phyloP scores from a whole-genome alignment of 1,140 invertebrate species.

The Pteromalus puparum region DNA sequence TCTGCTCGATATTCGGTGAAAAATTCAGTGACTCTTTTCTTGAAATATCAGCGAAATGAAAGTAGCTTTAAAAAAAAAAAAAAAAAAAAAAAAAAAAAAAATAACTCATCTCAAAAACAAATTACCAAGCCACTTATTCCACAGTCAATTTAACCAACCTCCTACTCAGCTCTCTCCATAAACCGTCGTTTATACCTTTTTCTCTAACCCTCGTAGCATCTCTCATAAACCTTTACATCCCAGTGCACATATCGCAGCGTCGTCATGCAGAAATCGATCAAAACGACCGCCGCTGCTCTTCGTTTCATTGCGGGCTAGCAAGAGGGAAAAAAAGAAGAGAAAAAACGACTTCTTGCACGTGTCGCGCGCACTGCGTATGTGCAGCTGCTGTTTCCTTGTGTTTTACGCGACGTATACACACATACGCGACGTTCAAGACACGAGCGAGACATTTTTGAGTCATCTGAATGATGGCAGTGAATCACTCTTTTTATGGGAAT shows the following conservation, averaged over 20 bases:
- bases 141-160: not conserved
- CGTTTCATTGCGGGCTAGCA: not conserved
- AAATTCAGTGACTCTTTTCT: not conserved
- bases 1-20: not conserved
- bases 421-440: no score
- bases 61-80: no score
- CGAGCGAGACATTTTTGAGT: not conserved
- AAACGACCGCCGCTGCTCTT: conserved; percentile 35
- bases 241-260: not conserved
- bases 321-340: conserved; percentile 13
- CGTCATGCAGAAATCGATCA: conserved; percentile 33
- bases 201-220: not conserved
- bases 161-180: not conserved
- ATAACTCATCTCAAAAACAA: not conserved
- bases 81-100: no score
- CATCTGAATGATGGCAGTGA: not conserved
- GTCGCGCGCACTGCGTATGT: not conserved
- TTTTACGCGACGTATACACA: not conserved
- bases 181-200: not conserved
- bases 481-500: not conserved
- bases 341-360: conserved; percentile 40
- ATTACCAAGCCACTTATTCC: not conserved
- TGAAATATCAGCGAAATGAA: not conserved
- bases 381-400: not conserved
- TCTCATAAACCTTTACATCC: not conserved